Percentiles rank a stretch among this genome's conserved stretches.
Conservation (phyloP, 2,797 vertebrate species). For the Sciurus vulgaris region DNA sequence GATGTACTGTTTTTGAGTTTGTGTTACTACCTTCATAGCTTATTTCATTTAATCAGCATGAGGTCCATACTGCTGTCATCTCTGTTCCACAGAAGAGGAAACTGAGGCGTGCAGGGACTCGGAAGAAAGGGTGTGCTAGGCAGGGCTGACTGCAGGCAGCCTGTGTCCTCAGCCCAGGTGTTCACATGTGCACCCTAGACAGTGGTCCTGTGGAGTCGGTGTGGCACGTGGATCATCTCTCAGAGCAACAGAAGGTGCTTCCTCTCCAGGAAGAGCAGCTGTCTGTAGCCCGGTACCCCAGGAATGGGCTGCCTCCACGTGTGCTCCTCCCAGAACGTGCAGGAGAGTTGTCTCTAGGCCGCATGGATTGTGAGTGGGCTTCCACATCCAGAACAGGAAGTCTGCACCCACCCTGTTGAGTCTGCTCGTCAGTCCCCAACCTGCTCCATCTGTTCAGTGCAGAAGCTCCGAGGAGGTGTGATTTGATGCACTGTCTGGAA, state of each 20-base stretch:
- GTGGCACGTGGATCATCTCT: background rate
- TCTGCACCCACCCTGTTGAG: too few relatives aligned
- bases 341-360: background rate
- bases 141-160: background rate
- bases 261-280: background rate
- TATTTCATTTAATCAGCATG: background rate
- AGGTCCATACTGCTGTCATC: background rate
- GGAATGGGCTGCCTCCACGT: background rate
- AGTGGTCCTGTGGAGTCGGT: background rate
- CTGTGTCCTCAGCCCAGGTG: background rate
- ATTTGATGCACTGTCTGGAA: background rate
- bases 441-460: background rate
- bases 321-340: background rate
- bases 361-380: background rate
- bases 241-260: background rate
- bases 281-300: background rate
- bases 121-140: background rate
- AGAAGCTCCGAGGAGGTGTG: background rate
- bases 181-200: too few relatives aligned
- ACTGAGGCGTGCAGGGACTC: background rate
- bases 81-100: background rate
- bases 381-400: too few relatives aligned
- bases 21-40: background rate
- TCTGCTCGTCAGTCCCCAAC: too few relatives aligned
- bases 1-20: background rate